These are phyloP conservation scores for Ophion slaviceki DNA, from an alignment of 2,888 invertebrate genomes.

Conservation along the genomic window DNA sequence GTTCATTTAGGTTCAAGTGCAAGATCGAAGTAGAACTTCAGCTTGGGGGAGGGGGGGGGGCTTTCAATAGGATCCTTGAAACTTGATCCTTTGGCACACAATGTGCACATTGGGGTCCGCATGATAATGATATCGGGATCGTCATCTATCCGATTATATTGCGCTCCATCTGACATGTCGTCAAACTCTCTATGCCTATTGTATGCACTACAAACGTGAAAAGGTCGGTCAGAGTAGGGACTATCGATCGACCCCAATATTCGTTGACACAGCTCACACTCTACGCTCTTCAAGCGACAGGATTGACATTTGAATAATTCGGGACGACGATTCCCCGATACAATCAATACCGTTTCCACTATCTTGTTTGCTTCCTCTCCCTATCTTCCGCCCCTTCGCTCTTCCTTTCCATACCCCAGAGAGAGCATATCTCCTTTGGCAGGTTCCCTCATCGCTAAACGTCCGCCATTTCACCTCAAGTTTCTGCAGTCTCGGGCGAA, in stretches of 20 bases:
- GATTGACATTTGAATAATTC: constrained; percentile 62
- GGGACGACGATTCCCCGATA: constrained; percentile 24
- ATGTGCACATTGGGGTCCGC: not conserved
- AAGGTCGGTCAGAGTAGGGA: constrained; percentile 39
- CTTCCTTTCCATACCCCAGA: not conserved
- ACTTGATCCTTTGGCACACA: not conserved
- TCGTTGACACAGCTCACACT: constrained; percentile 40
- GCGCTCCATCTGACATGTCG: constrained; percentile 8
- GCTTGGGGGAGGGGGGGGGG: no score
- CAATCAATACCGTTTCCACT: constrained; percentile 39
- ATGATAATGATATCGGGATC: not conserved
- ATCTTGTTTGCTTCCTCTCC: not conserved
- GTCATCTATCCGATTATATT: constrained; percentile 23
- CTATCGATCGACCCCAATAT: constrained; percentile 60
- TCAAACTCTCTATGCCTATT: not conserved
- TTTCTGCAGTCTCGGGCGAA: no score
- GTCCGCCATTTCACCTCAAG: no score
- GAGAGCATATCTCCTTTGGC: not conserved
- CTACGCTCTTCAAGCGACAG: not conserved
- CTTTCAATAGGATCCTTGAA: not conserved
- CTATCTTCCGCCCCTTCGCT: not conserved
- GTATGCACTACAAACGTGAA: constrained; percentile 11
- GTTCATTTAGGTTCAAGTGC: no score
- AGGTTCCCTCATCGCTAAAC: not conserved
- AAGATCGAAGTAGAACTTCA: no score